These are phyloP conservation scores for Sebastolobus altivelis DNA, from an alignment of 2,797 vertebrate species.

Conservation along the genomic window DNA sequence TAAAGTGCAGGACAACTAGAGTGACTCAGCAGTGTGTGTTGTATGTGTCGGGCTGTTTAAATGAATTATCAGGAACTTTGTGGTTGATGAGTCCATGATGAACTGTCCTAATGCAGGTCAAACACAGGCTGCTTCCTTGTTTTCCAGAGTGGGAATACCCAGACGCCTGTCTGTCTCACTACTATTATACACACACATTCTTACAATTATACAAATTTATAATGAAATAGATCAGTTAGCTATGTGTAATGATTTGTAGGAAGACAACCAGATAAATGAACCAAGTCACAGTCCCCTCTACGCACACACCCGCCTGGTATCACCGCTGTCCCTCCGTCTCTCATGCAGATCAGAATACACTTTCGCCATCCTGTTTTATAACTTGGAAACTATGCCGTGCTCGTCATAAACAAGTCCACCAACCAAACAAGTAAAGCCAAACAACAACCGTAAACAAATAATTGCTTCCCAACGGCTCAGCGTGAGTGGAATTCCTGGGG, in stretches of 20 bases:
- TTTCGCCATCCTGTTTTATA: slow-evolving; percentile 51
- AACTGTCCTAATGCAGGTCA: slow-evolving; percentile 20
- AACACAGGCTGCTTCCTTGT: slow-evolving; percentile 24
- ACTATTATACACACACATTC: not conserved
- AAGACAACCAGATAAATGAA: not conserved
- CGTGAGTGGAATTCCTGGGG: slow-evolving; percentile 22
- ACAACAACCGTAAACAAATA: slow-evolving; percentile 43
- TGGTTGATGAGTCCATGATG: slow-evolving; percentile 6
- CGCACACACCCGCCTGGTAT: not conserved
- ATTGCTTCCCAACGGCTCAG: slow-evolving; percentile 55
- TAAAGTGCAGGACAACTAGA: not conserved
- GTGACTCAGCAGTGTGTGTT: slow-evolving; percentile 15
- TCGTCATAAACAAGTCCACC: slow-evolving; percentile 59
- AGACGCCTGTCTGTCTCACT: not conserved
- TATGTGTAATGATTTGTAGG: not conserved
- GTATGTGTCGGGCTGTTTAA: not conserved
- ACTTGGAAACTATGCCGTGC: slow-evolving; percentile 56
- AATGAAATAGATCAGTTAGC: not conserved
- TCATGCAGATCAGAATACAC: slow-evolving; percentile 14
- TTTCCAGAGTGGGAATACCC: slow-evolving; percentile 8
- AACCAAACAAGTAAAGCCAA: slow-evolving; percentile 51
- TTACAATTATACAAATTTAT: not conserved
- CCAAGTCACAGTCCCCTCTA: not conserved
- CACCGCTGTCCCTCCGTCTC: too few species aligned
- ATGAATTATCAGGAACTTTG: slow-evolving; percentile 25